These are phyloP conservation scores for Falco concolor DNA, from an alignment of 2,797 vertebrate genomes.

Conservation along the genomic window DNA sequence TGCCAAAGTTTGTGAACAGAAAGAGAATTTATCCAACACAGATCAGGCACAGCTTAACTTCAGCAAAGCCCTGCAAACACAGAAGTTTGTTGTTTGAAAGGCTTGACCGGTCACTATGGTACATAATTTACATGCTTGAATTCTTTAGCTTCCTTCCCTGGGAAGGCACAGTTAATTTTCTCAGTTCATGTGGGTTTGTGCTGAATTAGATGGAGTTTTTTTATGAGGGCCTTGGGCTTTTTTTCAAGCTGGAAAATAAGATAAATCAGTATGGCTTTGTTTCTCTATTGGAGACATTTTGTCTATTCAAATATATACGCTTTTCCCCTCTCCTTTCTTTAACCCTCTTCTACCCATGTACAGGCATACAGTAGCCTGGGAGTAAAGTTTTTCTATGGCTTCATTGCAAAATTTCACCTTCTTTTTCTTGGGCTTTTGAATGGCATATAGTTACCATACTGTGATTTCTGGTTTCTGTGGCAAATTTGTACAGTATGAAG, in stretches of 20 bases:
- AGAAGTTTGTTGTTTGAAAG: background rate
- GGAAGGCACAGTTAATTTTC: constrained; percentile 14
- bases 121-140: background rate
- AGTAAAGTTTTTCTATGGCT: background rate
- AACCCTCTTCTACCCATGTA: background rate
- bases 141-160: constrained; percentile 19
- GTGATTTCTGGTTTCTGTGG: background rate
- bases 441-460: background rate
- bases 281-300: constrained; percentile 21
- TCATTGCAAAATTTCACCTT: background rate
- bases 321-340: background rate
- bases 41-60: background rate
- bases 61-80: background rate
- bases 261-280: constrained; percentile 45
- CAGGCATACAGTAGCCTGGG: background rate
- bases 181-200: constrained; percentile 1
- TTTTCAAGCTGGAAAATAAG: constrained; percentile 21
- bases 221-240: constrained; percentile 18
- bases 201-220: constrained; percentile 38
- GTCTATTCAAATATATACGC: background rate
- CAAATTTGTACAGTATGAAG: background rate
- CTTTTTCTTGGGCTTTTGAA: background rate
- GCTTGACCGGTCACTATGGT: fast-evolving
- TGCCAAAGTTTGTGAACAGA: background rate
- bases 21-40: background rate